Base-by-base conservation (phyloP, 92 coral and sea anemone species). In the Diadumene lineata region DNA sequence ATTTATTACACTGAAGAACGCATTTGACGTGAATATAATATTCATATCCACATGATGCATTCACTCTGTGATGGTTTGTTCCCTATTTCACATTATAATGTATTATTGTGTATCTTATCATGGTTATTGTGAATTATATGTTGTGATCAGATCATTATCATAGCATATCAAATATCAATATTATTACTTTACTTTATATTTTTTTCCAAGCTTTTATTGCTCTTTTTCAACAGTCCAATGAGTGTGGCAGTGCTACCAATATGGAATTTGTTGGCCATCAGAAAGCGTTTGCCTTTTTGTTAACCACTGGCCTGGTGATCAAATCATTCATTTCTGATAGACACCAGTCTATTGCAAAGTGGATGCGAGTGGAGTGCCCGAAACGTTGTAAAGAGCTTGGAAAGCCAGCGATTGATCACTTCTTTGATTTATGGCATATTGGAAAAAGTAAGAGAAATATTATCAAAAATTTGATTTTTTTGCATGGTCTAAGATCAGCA, bases 371-470 rank as follows among this genome's bases (percentile, higher is more conserved):
- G 13, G 78, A 80, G 3, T 88, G 87, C 43, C 87, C 93, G 7
- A 72, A 77, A 43, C 80, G 60, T 34, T 88, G 93, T 68, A 70
- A 81, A 29, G 75, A 85, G 56, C 57, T 72, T 31, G 89, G 89
- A 31, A 89, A 89, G 44, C 93, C 90, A 22, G 61, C 65, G 15
- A 70, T 84, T 43, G 80, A 85, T 70, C 93, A 85, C 64, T 85
- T 85, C 33, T 89, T 77, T 81, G 90, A 88, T 79, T 77, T 88
- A 33, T 88, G 93, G 93, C 93, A 88, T 70, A 88, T 88, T 68
- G 87, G 86, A 25, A 85, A 89, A 77, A 89, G 87, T 85, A 81
- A 77, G 85, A 23, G 19, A 17, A 56, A 56, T 56, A 7, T 56
- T 7, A 56, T 8, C 62, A 56, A 56, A 3, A 3, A 19, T 3